These are phyloP conservation scores for Palloptera scutellata DNA, from an alignment of 2,888 invertebrate species.

Conservation along the genomic window DNA sequence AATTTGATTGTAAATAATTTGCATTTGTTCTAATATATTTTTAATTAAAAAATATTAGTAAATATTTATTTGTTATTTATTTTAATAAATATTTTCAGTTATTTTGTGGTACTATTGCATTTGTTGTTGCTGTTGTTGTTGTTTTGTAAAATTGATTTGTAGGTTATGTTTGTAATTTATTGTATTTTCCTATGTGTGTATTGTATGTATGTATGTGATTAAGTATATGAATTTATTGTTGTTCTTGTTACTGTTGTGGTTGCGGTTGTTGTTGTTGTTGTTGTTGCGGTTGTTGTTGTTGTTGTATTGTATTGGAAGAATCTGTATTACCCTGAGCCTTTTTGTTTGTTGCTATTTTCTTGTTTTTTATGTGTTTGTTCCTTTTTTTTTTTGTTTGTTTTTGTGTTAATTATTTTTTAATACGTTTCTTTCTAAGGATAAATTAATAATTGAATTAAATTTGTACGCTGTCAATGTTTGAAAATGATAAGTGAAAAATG, in stretches of 20 bases:
- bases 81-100: slow-evolving; percentile 7
- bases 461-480: slow-evolving; percentile 1
- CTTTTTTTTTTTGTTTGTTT: slow-evolving; percentile 33
- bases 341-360: slow-evolving; percentile 43
- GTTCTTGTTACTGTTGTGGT: slow-evolving; percentile 20
- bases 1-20: slow-evolving; percentile 34
- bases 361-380: no score
- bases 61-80: slow-evolving; percentile 16
- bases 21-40: slow-evolving; percentile 15
- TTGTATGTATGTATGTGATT: slow-evolving; percentile 15
- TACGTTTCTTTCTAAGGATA: slow-evolving; percentile 32
- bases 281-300: slow-evolving; percentile 46
- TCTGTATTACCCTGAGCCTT: slow-evolving; percentile 66
- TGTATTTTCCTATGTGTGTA: slow-evolving; percentile 17
- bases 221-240: slow-evolving; percentile 16
- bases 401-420: slow-evolving; percentile 32
- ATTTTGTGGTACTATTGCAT: slow-evolving; percentile 13
- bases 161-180: slow-evolving; percentile 36
- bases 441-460: slow-evolving; percentile 19
- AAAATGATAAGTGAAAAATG: slow-evolving; percentile 5
- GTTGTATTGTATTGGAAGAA: slow-evolving; percentile 62
- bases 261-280: slow-evolving; percentile 31
- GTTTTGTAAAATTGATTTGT: slow-evolving; percentile 34
- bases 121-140: slow-evolving; percentile 26
- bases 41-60: slow-evolving; percentile 22